Percentiles rank a stretch among this genome's conserved stretches.
Conservation (phyloP, 2,888 invertebrate genomes). For the Dilophus febrilis region DNA sequence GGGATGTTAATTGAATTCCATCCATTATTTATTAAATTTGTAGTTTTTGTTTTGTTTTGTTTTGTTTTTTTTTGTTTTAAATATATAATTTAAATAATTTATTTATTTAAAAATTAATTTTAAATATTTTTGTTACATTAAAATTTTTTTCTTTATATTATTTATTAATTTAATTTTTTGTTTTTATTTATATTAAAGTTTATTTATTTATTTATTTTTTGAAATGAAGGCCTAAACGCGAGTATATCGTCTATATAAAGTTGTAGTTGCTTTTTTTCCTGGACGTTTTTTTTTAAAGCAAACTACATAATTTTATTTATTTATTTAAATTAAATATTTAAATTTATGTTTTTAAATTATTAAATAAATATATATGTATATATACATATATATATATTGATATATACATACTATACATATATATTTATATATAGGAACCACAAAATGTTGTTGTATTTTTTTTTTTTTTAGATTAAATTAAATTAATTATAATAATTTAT, state of each 20-base stretch:
- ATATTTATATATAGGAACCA: conserved; percentile 16
- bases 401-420: too few relatives aligned
- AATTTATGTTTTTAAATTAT: too few relatives aligned
- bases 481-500: not conserved
- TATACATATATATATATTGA: too few relatives aligned
- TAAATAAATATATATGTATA: too few relatives aligned
- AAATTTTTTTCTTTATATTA: conserved; percentile 8
- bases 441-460: conserved; percentile 15
- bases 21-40: conserved; percentile 12
- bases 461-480: conserved; percentile 9
- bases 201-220: conserved; percentile 31
- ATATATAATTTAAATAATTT: not conserved
- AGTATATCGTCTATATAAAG: conserved; percentile 40
- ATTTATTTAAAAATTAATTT: conserved; percentile 4
- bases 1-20: not conserved
- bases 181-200: too few relatives aligned
- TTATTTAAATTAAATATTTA: conserved; percentile 7
- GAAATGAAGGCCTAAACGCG: conserved; percentile 51
- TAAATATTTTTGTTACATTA: conserved; percentile 2
- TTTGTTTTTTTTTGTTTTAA: not conserved
- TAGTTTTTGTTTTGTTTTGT: conserved; percentile 3
- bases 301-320: conserved; percentile 13
- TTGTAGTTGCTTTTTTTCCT: conserved; percentile 31
- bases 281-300: conserved; percentile 20
- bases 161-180: conserved; percentile 21